These are phyloP conservation scores for Solea senegalensis DNA, from an alignment of 2,113 vertebrate genomes.

Conservation along the genomic window DNA sequence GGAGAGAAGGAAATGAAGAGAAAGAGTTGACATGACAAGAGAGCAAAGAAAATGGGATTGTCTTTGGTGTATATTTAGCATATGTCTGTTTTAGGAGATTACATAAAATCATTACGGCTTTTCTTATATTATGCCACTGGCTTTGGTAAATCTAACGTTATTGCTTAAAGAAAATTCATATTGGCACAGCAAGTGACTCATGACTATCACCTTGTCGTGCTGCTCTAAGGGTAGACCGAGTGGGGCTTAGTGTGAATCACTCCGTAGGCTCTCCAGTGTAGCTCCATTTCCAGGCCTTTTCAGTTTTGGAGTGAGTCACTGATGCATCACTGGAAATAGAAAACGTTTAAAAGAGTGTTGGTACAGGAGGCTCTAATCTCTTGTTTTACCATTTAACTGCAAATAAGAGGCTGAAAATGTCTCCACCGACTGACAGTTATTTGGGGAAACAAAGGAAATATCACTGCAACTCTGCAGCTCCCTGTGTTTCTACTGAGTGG, in stretches of 20 bases:
- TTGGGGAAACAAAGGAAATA: too few species aligned
- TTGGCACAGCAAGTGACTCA: slow-evolving; percentile 10
- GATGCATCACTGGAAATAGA: slow-evolving; percentile 26
- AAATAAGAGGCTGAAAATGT: slow-evolving; percentile 14
- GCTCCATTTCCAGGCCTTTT: slow-evolving; percentile 39
- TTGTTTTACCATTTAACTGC: slow-evolving; percentile 22
- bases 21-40: not conserved
- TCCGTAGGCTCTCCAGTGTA: slow-evolving; percentile 30
- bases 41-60: not conserved
- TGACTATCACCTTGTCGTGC: slow-evolving; percentile 12
- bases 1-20: not conserved
- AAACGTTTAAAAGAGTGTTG: slow-evolving; percentile 13
- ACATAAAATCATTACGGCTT: not conserved
- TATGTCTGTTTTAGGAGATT: not conserved
- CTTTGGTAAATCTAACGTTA: slow-evolving; percentile 24
- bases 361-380: slow-evolving; percentile 20
- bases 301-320: slow-evolving; percentile 41
- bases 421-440: too few species aligned
- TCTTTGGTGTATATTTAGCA: not conserved
- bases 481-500: too few species aligned
- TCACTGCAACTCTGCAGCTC: too few species aligned
- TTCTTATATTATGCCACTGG: slow-evolving; percentile 1
- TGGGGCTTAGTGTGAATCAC: slow-evolving; percentile 37
- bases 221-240: slow-evolving; percentile 20
- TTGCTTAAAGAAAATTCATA: slow-evolving; percentile 22